phyloP scores from a whole-genome alignment of 2,888 invertebrate genomes.

The Standfussiana lucernea region DNA sequence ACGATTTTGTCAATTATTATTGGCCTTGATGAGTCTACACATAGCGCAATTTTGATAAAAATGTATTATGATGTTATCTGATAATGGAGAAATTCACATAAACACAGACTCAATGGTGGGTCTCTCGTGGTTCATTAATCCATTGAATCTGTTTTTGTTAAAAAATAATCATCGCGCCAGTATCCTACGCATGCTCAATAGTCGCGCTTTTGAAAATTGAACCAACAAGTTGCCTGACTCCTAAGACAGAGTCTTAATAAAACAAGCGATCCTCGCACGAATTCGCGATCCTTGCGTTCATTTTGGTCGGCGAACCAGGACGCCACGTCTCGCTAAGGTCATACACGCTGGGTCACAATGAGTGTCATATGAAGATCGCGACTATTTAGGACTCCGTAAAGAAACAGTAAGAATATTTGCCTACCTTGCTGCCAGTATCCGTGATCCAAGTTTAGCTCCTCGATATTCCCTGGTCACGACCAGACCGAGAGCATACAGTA shows the following conservation, averaged over 20 bases:
- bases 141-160: too few species aligned
- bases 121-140: neutral
- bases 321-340: too few species aligned
- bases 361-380: neutral
- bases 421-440: conserved; percentile 81
- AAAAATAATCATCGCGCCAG: too few species aligned
- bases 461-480: conserved; percentile 79
- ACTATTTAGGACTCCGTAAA: neutral
- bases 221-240: too few species aligned
- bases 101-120: neutral
- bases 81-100: neutral
- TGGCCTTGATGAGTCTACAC: neutral
- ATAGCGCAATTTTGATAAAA: neutral
- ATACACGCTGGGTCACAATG: too few species aligned
- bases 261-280: too few species aligned
- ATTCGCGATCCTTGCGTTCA: too few species aligned
- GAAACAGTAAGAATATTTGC: neutral
- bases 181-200: too few species aligned
- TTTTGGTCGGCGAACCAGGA: too few species aligned
- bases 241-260: too few species aligned
- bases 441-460: conserved; percentile 78
- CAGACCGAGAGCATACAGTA: conserved; percentile 79
- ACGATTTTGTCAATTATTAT: neutral
- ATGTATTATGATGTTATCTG: neutral
- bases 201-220: too few species aligned